Conservation (phyloP, 2,888 invertebrate genomes). For the Cataglyphis livida region DNA sequence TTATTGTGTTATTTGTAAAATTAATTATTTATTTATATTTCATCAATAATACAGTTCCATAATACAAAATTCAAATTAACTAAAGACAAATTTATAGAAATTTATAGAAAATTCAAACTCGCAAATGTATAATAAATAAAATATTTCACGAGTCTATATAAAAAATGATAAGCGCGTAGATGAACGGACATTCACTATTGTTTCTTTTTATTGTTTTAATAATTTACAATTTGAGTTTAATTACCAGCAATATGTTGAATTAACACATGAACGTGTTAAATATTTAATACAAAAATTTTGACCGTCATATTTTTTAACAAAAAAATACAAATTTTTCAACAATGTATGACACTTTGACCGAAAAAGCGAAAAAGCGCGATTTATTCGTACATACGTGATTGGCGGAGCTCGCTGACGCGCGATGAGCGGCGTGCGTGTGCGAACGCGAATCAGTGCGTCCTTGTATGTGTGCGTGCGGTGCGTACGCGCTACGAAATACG, state of each 20-base stretch:
- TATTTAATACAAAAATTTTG: too few relatives aligned
- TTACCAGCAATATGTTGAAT: too few relatives aligned
- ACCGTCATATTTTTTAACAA: too few relatives aligned
- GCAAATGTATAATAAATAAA: too few relatives aligned
- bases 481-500: constrained; percentile 76
- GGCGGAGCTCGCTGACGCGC: constrained; percentile 59
- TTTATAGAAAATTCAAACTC: not conserved
- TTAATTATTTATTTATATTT: not conserved
- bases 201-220: too few relatives aligned
- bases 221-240: too few relatives aligned
- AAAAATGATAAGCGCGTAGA: too few relatives aligned
- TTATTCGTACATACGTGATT: constrained; percentile 59
- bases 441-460: constrained; percentile 13
- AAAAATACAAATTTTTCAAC: too few relatives aligned
- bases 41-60: not conserved
- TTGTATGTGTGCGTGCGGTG: constrained; percentile 31
- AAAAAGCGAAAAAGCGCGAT: constrained; percentile 70
- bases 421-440: constrained; percentile 17
- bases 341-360: constrained; percentile 63
- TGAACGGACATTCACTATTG: too few relatives aligned
- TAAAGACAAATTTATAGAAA: not conserved
- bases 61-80: not conserved
- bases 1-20: not conserved
- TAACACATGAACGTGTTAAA: too few relatives aligned
- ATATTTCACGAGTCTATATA: too few relatives aligned